phyloP scores from a whole-genome alignment of 2,113 vertebrate species.

The Arizona elegans region DNA sequence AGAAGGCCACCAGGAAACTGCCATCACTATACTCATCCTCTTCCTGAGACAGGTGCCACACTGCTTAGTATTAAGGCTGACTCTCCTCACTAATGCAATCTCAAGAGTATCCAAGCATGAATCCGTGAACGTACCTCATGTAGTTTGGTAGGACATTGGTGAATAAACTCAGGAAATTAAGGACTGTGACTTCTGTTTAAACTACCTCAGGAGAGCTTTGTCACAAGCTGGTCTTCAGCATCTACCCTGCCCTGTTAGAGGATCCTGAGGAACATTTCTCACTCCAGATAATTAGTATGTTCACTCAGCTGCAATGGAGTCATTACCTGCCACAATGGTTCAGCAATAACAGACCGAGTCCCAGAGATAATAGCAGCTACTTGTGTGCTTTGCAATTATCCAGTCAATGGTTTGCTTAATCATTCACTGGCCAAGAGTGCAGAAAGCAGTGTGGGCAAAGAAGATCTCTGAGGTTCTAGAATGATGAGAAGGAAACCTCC shows the following conservation, averaged over 20 bases:
- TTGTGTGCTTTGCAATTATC: constrained; percentile 54
- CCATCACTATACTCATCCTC: background rate
- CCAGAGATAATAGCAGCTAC: constrained; percentile 34
- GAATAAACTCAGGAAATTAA: background rate
- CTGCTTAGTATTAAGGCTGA: background rate
- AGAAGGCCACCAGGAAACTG: background rate
- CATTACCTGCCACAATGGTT: constrained; percentile 57
- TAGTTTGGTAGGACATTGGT: background rate
- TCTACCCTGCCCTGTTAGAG: background rate
- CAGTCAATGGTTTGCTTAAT: constrained; percentile 63
- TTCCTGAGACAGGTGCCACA: background rate
- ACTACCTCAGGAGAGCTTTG: background rate
- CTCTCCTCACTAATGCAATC: background rate
- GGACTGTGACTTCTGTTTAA: background rate
- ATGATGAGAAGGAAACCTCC: background rate
- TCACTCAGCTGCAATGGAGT: constrained; percentile 56
- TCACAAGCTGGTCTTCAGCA: background rate
- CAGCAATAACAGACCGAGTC: constrained; percentile 56
- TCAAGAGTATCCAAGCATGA: background rate
- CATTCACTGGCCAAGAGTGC: background rate
- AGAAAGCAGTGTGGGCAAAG: background rate
- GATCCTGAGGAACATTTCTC: background rate
- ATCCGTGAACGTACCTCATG: background rate
- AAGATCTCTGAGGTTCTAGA: background rate
- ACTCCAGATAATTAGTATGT: constrained; percentile 62